Evolutionary conservation across 2,888 invertebrate species (phyloP).

Genomic region (Ectobius pallidus): DNA sequence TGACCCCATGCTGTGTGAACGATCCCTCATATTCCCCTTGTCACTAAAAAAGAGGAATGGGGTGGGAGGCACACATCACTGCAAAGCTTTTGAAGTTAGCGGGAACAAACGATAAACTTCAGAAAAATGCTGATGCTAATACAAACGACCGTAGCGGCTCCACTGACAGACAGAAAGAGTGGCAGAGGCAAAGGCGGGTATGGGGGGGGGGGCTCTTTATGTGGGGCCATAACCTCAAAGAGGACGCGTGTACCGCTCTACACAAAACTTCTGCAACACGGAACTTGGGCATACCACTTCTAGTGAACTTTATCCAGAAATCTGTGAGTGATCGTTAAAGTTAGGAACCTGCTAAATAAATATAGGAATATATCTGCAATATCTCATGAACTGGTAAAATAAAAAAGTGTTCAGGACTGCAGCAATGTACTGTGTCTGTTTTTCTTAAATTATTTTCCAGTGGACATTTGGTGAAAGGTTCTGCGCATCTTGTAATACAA

Average conservation of each 20-base stretch:
- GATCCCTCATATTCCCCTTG: not conserved
- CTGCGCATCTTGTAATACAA: too few relatives aligned
- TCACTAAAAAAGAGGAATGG: not conserved
- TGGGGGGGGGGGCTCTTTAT: not conserved
- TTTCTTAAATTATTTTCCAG: too few relatives aligned
- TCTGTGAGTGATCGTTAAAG: too few relatives aligned
- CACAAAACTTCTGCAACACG: not conserved
- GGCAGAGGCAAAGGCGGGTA: not conserved
- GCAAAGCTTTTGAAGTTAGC: constrained; percentile 21
- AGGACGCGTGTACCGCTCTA: constrained; percentile 1
- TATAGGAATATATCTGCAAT: too few relatives aligned
- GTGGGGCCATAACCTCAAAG: constrained; percentile 11
- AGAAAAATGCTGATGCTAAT: constrained; percentile 23
- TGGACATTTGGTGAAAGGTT: too few relatives aligned
- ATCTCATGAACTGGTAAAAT: too few relatives aligned
- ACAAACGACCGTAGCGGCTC: constrained; percentile 13
- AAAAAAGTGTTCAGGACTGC: too few relatives aligned
- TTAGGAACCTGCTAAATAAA: too few relatives aligned
- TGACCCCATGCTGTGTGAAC: not conserved
- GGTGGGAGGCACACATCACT: constrained; percentile 16
- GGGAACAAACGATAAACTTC: constrained; percentile 23
- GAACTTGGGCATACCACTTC: too few relatives aligned
- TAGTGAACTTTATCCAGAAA: too few relatives aligned
- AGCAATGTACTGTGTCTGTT: too few relatives aligned
- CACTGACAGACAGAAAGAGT: constrained; percentile 7